A percentile compares a stretch with the other conserved stretches of the same genome.
phyloP scores from a whole-genome alignment of 2,113 vertebrate species.

The Chaetodon trifascialis region DNA sequence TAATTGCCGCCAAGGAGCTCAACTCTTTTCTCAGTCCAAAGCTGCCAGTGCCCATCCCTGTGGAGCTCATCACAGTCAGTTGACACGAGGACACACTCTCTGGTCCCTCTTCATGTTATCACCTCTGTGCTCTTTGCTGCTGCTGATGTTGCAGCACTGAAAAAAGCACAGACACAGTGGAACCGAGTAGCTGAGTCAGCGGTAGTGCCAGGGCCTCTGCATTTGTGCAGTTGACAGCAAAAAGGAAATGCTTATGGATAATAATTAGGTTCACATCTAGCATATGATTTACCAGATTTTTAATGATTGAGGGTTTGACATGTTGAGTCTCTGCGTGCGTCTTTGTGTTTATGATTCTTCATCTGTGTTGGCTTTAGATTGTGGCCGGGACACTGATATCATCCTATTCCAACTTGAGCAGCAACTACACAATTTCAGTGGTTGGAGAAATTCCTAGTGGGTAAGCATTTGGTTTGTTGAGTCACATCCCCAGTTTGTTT shows the following conservation, averaged over 20 bases:
- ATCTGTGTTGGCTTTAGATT: conserved; percentile 83
- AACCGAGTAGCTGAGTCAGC: conserved; percentile 71
- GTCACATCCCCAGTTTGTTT: not conserved
- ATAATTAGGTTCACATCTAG: conserved; percentile 61
- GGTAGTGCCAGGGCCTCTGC: not conserved
- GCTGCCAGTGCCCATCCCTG: conserved; percentile 91
- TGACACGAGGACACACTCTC: conserved; percentile 49
- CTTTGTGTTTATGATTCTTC: not conserved
- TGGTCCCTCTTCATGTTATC: conserved; percentile 23
- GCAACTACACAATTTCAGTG: conserved; percentile 85
- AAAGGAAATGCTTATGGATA: conserved; percentile 47
- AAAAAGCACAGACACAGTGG: conserved; percentile 54
- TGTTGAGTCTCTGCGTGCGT: not conserved
- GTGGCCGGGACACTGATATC: conserved; percentile 91
- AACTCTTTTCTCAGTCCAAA: conserved; percentile 85
- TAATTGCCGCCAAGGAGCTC: conserved; percentile 90
- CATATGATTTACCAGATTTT: conserved; percentile 48
- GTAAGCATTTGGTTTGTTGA: conserved; percentile 80
- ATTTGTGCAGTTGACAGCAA: conserved; percentile 67
- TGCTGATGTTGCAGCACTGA: conserved; percentile 59
- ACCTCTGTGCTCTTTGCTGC: conserved; percentile 28
- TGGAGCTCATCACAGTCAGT: conserved; percentile 92
- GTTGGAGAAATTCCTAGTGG: conserved; percentile 93
- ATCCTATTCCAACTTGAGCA: conserved; percentile 79
- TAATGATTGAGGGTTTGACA: conserved; percentile 51